Evolutionary conservation across 2,113 vertebrate species (phyloP), one percentile per base, ranked within the genome.

Genomic region (Cyanoramphus novaezelandiae): DNA sequence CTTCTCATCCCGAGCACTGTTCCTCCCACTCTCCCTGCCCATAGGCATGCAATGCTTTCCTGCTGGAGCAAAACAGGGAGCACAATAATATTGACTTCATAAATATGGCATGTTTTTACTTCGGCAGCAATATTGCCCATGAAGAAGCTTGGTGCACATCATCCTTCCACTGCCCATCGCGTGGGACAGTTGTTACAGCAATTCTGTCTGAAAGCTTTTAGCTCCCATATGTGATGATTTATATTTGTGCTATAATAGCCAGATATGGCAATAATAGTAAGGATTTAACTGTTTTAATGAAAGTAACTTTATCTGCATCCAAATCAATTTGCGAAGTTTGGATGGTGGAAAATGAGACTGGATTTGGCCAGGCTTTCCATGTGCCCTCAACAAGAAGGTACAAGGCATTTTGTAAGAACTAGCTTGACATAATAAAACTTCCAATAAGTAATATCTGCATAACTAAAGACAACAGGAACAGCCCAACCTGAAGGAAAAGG

Each of bases 401-500:
- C 41, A 59, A 86, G 15, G 1, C 7, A 17, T 76, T 92, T 92
- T 24, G n/a, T 13, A 86, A 88, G 52, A 68, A 23, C 63, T 21
- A 65, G 11, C 70, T 64, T 50, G 74, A 71, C 78, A 69, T 9
- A 23, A 43, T 65, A 10, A 82, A 96, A 96, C 84, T 93, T 91
- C 55, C 70, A 65, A 55, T 85, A 90, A 68, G 74, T 24, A 37
- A 62, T 77, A 93, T 70, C 95, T 91, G 81, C 69, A 17, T 72
- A 91, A 85, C 83, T 67, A 59, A 69, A 23, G 1, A 75, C 83
- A 82, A 50, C 28, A 79, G 77, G 52, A 93, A 11, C 86, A 94
- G 92, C 74, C 91, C 89, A 93, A 96, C 86, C 95, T 87, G 96
- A 95, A 96, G 96, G 63, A 91, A 96, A 89, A 86, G 78, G 81